Evolutionary conservation across 2,888 invertebrate species (phyloP).

Genomic region (Sipunculus nudus): DNA sequence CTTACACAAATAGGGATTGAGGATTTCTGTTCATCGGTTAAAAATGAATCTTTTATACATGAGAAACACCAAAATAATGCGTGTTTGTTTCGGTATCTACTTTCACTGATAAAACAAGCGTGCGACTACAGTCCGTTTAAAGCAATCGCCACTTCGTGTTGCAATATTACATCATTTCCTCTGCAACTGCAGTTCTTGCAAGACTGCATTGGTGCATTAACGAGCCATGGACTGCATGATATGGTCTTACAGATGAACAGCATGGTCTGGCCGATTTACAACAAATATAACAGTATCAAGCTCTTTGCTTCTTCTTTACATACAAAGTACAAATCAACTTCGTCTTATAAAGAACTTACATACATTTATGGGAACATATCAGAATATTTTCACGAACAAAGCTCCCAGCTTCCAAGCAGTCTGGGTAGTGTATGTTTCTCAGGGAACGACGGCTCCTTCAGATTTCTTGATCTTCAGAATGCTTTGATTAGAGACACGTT

Average conservation of each 20-base stretch:
- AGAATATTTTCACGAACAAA: slow-evolving; percentile 78
- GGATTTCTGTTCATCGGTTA: slow-evolving; percentile 75
- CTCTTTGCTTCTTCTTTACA: slow-evolving; percentile 6
- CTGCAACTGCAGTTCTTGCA: no score
- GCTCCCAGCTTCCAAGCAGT: slow-evolving; percentile 76
- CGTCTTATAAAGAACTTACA: slow-evolving; percentile 77
- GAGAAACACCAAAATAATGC: no score
- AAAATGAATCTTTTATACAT: neutral
- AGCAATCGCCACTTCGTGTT: no score
- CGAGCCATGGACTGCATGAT: no score
- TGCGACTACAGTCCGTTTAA: no score
- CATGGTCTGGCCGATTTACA: no score
- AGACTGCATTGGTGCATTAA: no score
- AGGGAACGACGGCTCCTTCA: slow-evolving; percentile 74
- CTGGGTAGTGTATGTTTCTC: slow-evolving; percentile 75
- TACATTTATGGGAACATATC: slow-evolving; percentile 79
- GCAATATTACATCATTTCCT: no score
- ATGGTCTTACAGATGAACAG: no score
- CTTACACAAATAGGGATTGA: slow-evolving; percentile 85
- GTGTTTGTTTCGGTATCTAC: no score
- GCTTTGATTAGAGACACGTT: slow-evolving; percentile 85
- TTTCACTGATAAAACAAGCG: no score
- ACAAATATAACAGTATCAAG: slow-evolving; percentile 4
- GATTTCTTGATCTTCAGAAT: slow-evolving; percentile 87
- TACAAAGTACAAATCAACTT: slow-evolving; percentile 72